Evolutionary conservation across 2,797 vertebrate genomes (phyloP), one percentile per base, ranked within the genome.

Genomic region (Esox lucius): DNA sequence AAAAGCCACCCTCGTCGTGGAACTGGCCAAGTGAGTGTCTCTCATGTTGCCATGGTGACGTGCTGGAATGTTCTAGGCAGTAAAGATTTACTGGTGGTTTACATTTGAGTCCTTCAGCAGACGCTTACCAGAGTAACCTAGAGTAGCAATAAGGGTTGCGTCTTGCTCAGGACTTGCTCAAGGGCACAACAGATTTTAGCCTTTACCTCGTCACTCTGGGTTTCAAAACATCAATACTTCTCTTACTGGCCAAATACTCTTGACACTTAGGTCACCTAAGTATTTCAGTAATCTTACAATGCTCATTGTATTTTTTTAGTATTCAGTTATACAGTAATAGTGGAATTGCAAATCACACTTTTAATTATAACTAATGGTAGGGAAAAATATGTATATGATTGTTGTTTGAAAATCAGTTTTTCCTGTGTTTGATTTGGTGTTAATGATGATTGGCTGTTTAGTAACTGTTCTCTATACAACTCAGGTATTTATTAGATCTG

Each of bases 401-500:
- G 56, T 22, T 61, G n/a, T n/a, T 59, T 59, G n/a, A 59, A 59
- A 0, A 1, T 59, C n/a, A 0, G 12, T 13, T 61, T 26, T 24
- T 61, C 56, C 56, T 24, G 22, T 61, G 22, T 61, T 26, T 61
- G 22, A 24, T 46, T 4, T 46, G 56, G 17, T 56, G 19, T 56
- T 5, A n/a, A 56, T 56, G 19, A 56, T n/a, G 19, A 19, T 56
- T 19, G 51, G 56, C 22, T 26, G 56, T 61, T 61, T 24, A 24
- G 56, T 61, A 7, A 61, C 56, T 13, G 22, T 42, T 42, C 26
- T 31, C 24, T 28, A 8, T 74, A 12, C 64, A 4, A 75, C 56
- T 74, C 76, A 96, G 95, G 84, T 95, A 90, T 69, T 87, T 96
- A 83, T 75, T 96, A 82, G 95, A 96, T 70, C 83, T 96, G 70